phyloP scores from a whole-genome alignment of 2,888 invertebrate genomes.

The Polymixis lichenea region DNA sequence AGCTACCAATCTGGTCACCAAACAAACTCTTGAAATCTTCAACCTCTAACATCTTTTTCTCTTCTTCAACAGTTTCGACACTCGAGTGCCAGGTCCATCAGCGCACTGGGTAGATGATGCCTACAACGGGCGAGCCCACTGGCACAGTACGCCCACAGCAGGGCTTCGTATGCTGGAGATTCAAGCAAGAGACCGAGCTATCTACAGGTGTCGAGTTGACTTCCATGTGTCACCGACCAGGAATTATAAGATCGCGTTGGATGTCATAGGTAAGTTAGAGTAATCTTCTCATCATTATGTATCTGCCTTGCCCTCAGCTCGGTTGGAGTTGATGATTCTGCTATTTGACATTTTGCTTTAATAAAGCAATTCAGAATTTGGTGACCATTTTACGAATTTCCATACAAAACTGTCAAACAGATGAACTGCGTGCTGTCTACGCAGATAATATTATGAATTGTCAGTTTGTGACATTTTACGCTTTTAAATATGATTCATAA shows the following conservation, averaged over 20 bases:
- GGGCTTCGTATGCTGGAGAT: constrained; percentile 80
- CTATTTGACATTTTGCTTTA: too few species aligned
- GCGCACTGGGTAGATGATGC: constrained; percentile 88
- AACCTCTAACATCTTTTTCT: neutral
- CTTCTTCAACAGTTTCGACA: constrained; percentile 81
- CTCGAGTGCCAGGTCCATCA: constrained; percentile 79
- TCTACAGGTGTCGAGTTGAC: constrained; percentile 86
- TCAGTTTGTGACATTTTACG: too few species aligned
- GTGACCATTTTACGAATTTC: too few species aligned
- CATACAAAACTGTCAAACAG: too few species aligned
- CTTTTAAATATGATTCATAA: too few species aligned
- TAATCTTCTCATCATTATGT: neutral
- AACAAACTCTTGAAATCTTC: too few species aligned
- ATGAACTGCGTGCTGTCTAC: too few species aligned
- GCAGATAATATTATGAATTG: too few species aligned
- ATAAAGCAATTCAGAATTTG: too few species aligned
- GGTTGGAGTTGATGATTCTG: too few species aligned
- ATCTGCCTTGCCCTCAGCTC: too few species aligned
- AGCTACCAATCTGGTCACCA: neutral
- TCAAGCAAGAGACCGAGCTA: constrained; percentile 81
- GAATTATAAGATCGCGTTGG: constrained; percentile 93
- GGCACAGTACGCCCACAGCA: constrained; percentile 86
- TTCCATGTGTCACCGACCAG: constrained; percentile 93
- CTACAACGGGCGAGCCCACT: constrained; percentile 92
- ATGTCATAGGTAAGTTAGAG: constrained; percentile 92